A percentile compares a stretch with the other conserved stretches of the same genome.
These are phyloP conservation scores for Malurus cyaneus DNA, from an alignment of 2,113 vertebrate genomes.

Conservation along the genomic window DNA sequence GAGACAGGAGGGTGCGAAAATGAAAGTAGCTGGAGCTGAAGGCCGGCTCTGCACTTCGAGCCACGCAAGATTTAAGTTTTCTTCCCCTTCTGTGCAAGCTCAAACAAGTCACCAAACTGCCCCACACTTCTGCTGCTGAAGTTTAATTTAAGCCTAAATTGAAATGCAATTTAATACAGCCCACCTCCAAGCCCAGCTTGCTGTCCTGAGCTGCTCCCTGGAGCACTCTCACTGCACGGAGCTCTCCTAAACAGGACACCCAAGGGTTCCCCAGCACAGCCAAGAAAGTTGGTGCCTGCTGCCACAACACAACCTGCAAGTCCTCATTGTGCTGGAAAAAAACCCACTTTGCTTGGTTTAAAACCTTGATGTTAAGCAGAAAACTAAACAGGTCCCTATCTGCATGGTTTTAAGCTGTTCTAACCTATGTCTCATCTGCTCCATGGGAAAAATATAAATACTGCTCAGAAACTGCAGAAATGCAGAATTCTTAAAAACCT, in stretches of 20 bases:
- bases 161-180: background rate
- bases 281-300: background rate
- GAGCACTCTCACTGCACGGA: background rate
- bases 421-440: fast-evolving
- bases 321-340: background rate
- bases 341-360: background rate
- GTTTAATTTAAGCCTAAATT: background rate
- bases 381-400: background rate
- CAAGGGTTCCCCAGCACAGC: background rate
- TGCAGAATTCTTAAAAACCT: background rate
- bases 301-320: background rate
- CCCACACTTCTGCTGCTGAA: background rate
- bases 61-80: background rate
- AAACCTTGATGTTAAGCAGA: background rate
- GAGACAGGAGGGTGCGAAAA: background rate
- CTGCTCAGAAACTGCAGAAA: background rate
- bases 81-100: background rate
- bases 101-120: background rate
- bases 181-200: background rate
- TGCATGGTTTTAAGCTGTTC: background rate
- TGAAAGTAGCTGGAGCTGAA: background rate
- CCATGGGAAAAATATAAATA: background rate
- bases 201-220: background rate
- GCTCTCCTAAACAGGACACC: background rate
- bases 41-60: background rate